These are phyloP conservation scores for Drosophila teissieri DNA, from an alignment of 1,140 invertebrate species.

Conservation along the genomic window DNA sequence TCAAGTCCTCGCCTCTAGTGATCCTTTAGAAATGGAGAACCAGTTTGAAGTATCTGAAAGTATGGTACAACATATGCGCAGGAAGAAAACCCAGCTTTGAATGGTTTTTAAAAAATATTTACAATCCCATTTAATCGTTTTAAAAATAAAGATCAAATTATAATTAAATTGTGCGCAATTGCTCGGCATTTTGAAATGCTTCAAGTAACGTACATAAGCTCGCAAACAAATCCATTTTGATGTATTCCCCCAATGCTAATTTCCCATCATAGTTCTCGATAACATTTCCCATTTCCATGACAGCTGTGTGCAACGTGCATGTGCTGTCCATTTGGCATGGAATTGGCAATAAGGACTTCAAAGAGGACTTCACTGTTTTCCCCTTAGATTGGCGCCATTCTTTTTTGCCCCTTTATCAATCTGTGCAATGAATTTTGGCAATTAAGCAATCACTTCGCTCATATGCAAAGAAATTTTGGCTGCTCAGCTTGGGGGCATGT, in stretches of 20 bases:
- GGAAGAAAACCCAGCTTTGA: not conserved
- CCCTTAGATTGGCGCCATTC: not conserved
- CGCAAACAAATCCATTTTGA: not conserved
- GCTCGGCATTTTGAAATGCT: too few relatives aligned
- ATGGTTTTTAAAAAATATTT: too few relatives aligned
- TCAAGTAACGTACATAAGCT: too few relatives aligned
- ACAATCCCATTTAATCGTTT: too few relatives aligned
- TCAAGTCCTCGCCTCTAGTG: too few relatives aligned
- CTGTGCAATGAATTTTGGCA: conserved; percentile 56
- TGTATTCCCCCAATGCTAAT: not conserved
- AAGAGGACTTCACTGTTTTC: conserved; percentile 7
- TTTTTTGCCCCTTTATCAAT: conserved; percentile 5
- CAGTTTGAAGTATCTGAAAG: not conserved
- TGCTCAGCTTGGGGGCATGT: not conserved
- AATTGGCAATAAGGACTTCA: conserved; percentile 4
- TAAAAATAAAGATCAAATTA: not conserved
- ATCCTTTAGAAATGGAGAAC: not conserved
- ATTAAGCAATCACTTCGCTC: conserved; percentile 52
- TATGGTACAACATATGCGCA: not conserved
- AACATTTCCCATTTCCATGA: not conserved
- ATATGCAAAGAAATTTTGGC: conserved; percentile 16
- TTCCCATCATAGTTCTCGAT: not conserved
- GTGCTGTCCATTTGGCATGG: not conserved
- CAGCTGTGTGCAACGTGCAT: not conserved
- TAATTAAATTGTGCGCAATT: not conserved